phyloP scores from a whole-genome alignment of 2,888 invertebrate species.

The Rhogogaster chlorosoma region DNA sequence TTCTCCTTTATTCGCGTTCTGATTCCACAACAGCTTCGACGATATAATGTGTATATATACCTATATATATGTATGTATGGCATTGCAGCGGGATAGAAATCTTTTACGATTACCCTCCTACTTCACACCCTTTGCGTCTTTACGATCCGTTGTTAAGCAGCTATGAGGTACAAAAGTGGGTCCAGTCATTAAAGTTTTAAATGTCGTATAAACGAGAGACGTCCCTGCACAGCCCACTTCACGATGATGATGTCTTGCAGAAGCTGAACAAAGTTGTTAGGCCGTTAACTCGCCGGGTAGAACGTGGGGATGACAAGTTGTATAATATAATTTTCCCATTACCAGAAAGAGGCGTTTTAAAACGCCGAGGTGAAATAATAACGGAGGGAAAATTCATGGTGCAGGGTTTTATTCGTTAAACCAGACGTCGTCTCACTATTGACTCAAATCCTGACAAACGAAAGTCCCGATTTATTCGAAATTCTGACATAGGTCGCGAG shows the following conservation, averaged over 20 bases:
- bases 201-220: constrained; percentile 16
- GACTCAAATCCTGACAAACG: neutral
- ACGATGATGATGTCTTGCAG: constrained; percentile 15
- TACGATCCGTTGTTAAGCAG: constrained; percentile 36
- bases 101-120: constrained; percentile 23
- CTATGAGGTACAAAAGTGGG: constrained; percentile 16
- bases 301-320: constrained; percentile 15
- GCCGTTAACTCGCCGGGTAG: neutral
- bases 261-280: constrained; percentile 32
- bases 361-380: neutral
- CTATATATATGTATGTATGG: too few relatives aligned
- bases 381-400: neutral
- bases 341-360: neutral
- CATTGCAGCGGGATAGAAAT: neutral
- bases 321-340: constrained; percentile 20
- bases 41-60: neutral
- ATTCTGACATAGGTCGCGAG: neutral
- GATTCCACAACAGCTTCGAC: constrained; percentile 24
- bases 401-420: neutral
- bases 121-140: constrained; percentile 35
- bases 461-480: neutral
- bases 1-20: neutral
- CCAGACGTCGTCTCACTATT: neutral
- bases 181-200: constrained; percentile 39
- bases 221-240: neutral